A percentile compares a stretch with the other conserved stretches of the same genome.
These are phyloP conservation scores for Sminthopsis crassicaudata DNA, from an alignment of 2,113 vertebrate genomes.

Conservation along the genomic window DNA sequence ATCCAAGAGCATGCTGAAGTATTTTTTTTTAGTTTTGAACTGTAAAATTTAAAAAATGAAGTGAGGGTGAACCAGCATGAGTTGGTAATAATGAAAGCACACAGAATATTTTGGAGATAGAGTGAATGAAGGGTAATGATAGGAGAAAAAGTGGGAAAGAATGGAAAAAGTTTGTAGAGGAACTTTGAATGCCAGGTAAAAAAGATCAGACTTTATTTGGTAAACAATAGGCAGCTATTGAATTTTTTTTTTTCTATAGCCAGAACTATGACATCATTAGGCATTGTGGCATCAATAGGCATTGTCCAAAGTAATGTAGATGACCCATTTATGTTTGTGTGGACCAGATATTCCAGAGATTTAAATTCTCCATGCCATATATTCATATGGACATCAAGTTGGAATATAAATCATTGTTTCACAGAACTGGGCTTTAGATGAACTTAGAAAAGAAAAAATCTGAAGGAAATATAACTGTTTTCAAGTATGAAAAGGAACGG, in stretches of 20 bases:
- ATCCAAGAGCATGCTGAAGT: conserved; percentile 28
- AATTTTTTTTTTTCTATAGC: neutral
- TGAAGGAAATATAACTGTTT: neutral
- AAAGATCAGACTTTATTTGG: neutral
- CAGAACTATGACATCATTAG: neutral
- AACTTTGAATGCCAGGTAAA: neutral
- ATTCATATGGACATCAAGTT: neutral
- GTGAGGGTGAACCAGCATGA: neutral
- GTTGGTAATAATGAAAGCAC: neutral
- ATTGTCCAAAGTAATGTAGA: neutral
- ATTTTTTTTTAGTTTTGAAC: conserved; percentile 33
- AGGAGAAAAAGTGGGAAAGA: neutral
- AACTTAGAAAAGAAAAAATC: conserved; percentile 9
- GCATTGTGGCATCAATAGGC: neutral
- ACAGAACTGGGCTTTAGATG: conserved; percentile 5
- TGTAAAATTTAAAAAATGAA: neutral
- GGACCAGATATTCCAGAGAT: neutral
- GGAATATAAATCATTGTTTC: neutral
- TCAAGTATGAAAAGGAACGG: neutral
- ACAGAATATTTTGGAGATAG: neutral
- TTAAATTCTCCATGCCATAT: neutral
- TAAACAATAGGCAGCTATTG: neutral
- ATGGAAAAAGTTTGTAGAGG: neutral
- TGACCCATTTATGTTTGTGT: neutral
- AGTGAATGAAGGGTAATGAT: neutral